Conservation (phyloP, 2,797 vertebrate genomes). For the Dendrocincla tyrannina region DNA sequence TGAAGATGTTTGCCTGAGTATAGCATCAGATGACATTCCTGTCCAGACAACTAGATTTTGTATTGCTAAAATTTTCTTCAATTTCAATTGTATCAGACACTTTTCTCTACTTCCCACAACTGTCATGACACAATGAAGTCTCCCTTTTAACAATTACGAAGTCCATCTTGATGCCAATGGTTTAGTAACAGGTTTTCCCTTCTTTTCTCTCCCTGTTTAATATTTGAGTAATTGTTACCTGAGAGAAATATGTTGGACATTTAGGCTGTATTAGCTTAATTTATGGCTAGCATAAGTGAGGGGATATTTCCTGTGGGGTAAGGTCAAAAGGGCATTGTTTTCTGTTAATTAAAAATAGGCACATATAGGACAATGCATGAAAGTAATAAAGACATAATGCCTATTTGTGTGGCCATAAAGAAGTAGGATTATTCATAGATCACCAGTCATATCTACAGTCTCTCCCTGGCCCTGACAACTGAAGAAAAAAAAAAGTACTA, state of each 20-base stretch:
- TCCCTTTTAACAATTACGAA: not conserved
- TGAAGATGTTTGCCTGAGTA: not conserved
- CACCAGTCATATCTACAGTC: not conserved
- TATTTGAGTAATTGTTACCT: conserved; percentile 13
- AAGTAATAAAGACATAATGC: conserved; percentile 17
- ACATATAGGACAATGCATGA: not conserved
- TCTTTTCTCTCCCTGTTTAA: not conserved
- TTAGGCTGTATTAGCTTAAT: conserved; percentile 13
- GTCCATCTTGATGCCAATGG: not conserved
- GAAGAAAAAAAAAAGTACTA: not conserved
- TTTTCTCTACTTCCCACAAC: not conserved
- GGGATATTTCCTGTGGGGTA: not conserved
- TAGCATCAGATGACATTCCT: not conserved
- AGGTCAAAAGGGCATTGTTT: conserved; percentile 41
- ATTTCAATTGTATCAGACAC: not conserved
- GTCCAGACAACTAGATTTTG: not conserved
- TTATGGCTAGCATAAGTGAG: conserved; percentile 5
- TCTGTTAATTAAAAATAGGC: conserved; percentile 50
- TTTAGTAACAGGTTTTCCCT: not conserved
- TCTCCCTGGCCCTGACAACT: not conserved
- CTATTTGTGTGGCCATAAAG: not conserved
- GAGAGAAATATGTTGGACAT: not conserved
- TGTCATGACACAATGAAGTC: not conserved
- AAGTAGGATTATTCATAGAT: not conserved
- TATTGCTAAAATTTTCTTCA: not conserved